A percentile compares a stretch with the other conserved stretches of the same genome.
These are phyloP conservation scores for Anagrus nilaparvatae DNA, from an alignment of 1,140 invertebrate species.

Conservation along the genomic window DNA sequence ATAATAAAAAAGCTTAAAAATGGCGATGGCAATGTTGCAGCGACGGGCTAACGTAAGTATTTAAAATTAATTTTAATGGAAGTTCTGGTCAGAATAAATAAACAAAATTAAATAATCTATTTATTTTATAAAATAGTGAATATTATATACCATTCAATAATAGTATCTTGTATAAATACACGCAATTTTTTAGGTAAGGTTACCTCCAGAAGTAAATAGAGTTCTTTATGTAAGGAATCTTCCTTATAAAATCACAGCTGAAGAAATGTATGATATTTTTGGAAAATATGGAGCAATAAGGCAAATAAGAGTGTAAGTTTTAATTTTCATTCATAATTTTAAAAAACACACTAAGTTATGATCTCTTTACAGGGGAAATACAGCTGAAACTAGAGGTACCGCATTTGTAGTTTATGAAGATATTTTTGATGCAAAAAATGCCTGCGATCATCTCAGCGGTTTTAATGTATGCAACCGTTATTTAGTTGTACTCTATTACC, in stretches of 20 bases:
- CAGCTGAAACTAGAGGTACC: slow-evolving; percentile 93
- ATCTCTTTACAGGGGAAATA: slow-evolving; percentile 74
- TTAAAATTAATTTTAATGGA: no score
- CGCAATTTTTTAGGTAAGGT: slow-evolving; percentile 77
- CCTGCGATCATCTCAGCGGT: slow-evolving; percentile 96
- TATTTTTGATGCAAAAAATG: slow-evolving; percentile 99
- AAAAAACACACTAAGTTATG: slow-evolving; percentile 10
- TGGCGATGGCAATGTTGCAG: slow-evolving; percentile 51
- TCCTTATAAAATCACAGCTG: slow-evolving; percentile 99
- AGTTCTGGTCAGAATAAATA: no score
- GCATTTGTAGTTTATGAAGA: slow-evolving; percentile 99
- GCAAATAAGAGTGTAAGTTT: slow-evolving; percentile 93
- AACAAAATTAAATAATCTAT: not conserved
- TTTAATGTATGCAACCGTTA: slow-evolving; percentile 99
- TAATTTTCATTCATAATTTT: not conserved
- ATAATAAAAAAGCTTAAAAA: slow-evolving; percentile 27
- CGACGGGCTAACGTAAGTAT: slow-evolving; percentile 49
- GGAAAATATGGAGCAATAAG: slow-evolving; percentile 99
- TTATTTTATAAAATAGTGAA: not conserved
- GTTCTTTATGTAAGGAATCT: slow-evolving; percentile 95
- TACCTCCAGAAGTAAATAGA: slow-evolving; percentile 97
- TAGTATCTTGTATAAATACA: no score
- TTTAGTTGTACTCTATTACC: slow-evolving; percentile 94
- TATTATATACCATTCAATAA: not conserved
- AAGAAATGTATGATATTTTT: slow-evolving; percentile 99